These are phyloP conservation scores for Emydura subglobosa DNA, from an alignment of 2,113 vertebrate species.

Conservation along the genomic window DNA sequence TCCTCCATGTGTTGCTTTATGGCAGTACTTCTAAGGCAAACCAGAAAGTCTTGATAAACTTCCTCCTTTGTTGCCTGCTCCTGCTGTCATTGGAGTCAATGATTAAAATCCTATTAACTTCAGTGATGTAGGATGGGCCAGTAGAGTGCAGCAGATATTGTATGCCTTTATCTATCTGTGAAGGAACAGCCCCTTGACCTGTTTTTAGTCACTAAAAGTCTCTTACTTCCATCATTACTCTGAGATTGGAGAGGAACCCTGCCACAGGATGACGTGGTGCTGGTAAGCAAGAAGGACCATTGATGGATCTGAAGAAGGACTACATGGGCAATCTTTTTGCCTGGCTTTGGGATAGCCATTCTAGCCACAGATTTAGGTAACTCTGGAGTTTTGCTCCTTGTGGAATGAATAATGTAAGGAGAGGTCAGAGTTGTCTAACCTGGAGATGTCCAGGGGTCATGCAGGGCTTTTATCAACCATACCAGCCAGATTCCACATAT, in stretches of 20 bases:
- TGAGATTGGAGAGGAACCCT: neutral
- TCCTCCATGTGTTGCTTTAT: no score
- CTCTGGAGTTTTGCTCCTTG: no score
- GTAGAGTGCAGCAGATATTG: neutral
- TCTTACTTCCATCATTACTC: neutral
- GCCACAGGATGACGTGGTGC: neutral
- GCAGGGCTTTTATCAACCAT: neutral
- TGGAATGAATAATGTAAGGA: no score
- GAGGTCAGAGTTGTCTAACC: neutral
- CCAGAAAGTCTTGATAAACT: no score
- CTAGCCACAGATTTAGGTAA: no score
- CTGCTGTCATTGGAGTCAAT: no score
- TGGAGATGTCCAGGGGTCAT: neutral
- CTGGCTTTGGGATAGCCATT: no score
- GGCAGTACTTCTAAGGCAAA: no score
- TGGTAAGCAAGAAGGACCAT: neutral
- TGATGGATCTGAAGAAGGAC: neutral
- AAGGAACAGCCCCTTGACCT: neutral
- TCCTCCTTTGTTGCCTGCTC: no score
- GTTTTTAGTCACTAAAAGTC: neutral
- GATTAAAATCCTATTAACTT: neutral
- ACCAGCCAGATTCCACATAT: neutral
- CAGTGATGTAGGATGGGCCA: neutral
- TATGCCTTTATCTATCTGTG: neutral
- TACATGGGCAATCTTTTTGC: no score